Conservation (phyloP, 1,140 invertebrate species). For the Cepaea nemoralis region DNA sequence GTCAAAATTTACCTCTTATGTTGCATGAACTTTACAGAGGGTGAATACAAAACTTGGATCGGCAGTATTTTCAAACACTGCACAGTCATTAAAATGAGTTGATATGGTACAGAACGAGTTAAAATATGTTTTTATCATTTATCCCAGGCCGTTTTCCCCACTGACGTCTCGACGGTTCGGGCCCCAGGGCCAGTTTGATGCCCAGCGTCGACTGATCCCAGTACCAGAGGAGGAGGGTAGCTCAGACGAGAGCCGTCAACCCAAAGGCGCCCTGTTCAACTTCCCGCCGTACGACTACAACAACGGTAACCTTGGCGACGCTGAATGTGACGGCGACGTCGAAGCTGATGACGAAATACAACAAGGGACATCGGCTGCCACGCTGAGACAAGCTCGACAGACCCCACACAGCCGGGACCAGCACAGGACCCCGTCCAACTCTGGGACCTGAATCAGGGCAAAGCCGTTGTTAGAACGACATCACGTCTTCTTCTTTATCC, state of each 20-base stretch:
- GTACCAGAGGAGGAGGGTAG: slow-evolving; percentile 47
- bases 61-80: too few species aligned
- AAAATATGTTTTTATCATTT: background rate
- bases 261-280: slow-evolving; percentile 37
- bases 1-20: too few species aligned
- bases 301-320: slow-evolving; percentile 19
- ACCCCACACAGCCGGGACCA: background rate
- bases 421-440: background rate
- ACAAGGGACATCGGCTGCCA: background rate
- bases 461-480: too few species aligned
- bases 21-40: too few species aligned
- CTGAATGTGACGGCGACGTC: slow-evolving; percentile 14
- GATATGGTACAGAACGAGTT: too few species aligned
- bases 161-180: slow-evolving; percentile 38
- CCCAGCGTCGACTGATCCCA: slow-evolving; percentile 43
- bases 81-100: too few species aligned
- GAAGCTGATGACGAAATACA: background rate
- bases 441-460: slow-evolving; percentile 12
- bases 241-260: slow-evolving; percentile 42
- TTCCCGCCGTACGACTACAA: slow-evolving; percentile 29
- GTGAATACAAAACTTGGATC: too few species aligned
- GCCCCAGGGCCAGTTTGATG: slow-evolving; percentile 41
- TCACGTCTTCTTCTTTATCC: too few species aligned
- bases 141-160: slow-evolving; percentile 39
- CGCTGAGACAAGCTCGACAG: background rate